phyloP scores from a whole-genome alignment of 2,888 invertebrate species.

The Nebria salina region DNA sequence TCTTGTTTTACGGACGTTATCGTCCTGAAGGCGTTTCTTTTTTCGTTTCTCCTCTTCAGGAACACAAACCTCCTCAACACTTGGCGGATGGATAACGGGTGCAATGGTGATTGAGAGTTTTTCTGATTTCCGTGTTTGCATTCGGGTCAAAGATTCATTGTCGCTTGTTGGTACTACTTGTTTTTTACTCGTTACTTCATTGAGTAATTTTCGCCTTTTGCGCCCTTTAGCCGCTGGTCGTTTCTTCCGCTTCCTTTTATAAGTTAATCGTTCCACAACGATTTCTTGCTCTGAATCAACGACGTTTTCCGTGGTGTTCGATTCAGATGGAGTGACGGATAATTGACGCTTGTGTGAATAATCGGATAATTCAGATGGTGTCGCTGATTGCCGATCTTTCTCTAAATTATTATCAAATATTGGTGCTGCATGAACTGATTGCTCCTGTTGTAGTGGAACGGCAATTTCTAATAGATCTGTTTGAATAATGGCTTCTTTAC shows the following conservation, averaged over 20 bases:
- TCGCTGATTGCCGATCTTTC: neutral
- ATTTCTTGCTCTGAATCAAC: constrained; percentile 3
- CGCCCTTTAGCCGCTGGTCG: neutral
- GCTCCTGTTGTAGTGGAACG: neutral
- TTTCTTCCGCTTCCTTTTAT: neutral
- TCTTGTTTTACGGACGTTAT: constrained; percentile 5
- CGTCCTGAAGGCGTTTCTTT: neutral
- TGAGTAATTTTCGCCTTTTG: neutral
- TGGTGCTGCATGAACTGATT: neutral
- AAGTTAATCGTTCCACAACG: neutral
- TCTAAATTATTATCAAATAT: neutral
- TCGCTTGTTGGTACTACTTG: neutral
- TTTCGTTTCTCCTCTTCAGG: constrained; percentile 4
- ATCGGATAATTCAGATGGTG: constrained; percentile 5
- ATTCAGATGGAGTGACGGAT: constrained; percentile 18
- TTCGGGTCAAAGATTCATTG: neutral
- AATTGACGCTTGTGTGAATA: constrained; percentile 2
- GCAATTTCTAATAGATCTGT: neutral
- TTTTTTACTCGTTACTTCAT: neutral
- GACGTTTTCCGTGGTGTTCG: neutral
- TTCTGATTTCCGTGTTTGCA: neutral
- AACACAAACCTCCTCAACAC: neutral
- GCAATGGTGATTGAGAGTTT: neutral
- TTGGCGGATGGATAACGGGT: neutral
- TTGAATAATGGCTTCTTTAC: neutral